Percentiles rank a stretch among this genome's conserved stretches.
Evolutionary conservation across 23 tunicate species (phyloP).

Genomic region (Trididemnum nubilum): DNA sequence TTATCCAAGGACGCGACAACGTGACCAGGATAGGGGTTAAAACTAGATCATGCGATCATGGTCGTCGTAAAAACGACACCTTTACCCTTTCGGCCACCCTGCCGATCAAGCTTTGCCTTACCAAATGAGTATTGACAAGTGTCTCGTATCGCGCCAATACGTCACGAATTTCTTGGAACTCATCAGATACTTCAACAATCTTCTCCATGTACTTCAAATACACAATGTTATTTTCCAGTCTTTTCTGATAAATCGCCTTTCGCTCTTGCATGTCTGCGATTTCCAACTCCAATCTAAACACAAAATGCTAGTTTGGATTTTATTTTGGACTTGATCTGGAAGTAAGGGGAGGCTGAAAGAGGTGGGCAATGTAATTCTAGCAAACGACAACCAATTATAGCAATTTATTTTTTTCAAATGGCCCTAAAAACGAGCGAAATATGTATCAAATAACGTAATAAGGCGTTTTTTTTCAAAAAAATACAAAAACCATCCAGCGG

Average conservation of each 20-base stretch:
- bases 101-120: not conserved
- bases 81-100: not conserved
- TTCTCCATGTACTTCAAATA: constrained; percentile 85
- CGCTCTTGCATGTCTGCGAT: constrained; percentile 48
- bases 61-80: too few relatives aligned
- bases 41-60: too few relatives aligned
- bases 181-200: constrained; percentile 85
- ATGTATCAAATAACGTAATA: too few relatives aligned
- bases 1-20: too few relatives aligned
- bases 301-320: too few relatives aligned
- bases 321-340: not conserved
- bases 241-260: constrained; percentile 68
- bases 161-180: constrained; percentile 89
- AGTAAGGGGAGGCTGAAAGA: not conserved
- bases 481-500: too few relatives aligned
- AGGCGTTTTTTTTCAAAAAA: too few relatives aligned
- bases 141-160: constrained; percentile 89
- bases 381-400: too few relatives aligned
- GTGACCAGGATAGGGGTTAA: too few relatives aligned
- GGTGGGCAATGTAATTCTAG: too few relatives aligned
- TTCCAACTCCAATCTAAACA: constrained; percentile 55
- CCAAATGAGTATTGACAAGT: constrained; percentile 87
- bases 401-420: too few relatives aligned
- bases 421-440: too few relatives aligned
- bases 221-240: constrained; percentile 65